Conservation (phyloP, 2,113 vertebrate species). For the Helogale parvula region DNA sequence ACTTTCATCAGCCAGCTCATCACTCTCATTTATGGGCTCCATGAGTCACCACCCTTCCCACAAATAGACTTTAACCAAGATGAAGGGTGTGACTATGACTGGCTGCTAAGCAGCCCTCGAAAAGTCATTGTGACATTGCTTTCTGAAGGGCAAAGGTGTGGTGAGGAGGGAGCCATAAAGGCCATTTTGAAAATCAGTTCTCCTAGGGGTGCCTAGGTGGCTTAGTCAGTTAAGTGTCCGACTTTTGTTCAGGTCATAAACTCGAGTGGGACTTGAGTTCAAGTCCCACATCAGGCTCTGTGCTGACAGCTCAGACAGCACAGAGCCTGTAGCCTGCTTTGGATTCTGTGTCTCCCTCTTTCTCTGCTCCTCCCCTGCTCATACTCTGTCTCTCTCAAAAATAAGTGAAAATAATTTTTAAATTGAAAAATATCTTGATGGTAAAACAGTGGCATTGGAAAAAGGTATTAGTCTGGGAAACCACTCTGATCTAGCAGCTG, state of each 20-base stretch:
- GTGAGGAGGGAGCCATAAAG: background rate
- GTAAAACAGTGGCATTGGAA: background rate
- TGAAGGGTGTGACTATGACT: background rate
- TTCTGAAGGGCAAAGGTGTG: background rate
- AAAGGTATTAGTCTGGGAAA: background rate
- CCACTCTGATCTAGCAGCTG: background rate
- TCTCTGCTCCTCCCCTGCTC: too few species aligned
- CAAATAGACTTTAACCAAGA: background rate
- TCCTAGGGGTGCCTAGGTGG: background rate
- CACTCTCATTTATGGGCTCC: background rate
- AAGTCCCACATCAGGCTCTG: too few species aligned
- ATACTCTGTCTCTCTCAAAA: too few species aligned
- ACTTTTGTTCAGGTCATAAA: too few species aligned
- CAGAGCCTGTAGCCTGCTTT: too few species aligned
- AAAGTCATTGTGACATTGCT: constrained; percentile 61
- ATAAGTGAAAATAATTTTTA: too few species aligned
- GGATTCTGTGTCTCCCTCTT: too few species aligned
- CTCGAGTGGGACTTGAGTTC: too few species aligned
- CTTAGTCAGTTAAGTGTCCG: too few species aligned
- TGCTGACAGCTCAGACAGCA: too few species aligned
- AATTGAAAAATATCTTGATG: background rate
- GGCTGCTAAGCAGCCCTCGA: constrained; percentile 43
- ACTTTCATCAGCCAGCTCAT: rapidly evolving
- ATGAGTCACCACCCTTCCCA: background rate
- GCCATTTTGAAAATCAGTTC: background rate